Evolutionary conservation across 1,140 invertebrate genomes (phyloP).

Genomic region (Hestina assimilis): DNA sequence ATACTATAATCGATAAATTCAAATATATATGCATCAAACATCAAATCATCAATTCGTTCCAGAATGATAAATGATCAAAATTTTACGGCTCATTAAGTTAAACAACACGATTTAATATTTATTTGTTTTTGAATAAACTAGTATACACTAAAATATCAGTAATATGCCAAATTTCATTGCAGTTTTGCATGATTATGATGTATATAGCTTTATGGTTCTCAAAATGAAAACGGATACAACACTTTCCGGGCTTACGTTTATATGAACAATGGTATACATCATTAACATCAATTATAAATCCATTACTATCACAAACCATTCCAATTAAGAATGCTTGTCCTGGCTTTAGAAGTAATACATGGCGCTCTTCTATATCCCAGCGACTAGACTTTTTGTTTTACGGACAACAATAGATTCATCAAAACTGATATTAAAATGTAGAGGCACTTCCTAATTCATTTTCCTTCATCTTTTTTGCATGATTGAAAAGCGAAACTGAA

Average conservation of each 20-base stretch:
- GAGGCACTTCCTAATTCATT: constrained; percentile 86
- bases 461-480: too few relatives aligned
- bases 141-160: too few relatives aligned
- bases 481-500: too few relatives aligned
- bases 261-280: constrained; percentile 83
- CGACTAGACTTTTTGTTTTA: constrained; percentile 83
- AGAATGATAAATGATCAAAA: background rate
- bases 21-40: background rate
- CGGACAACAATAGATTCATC: constrained; percentile 84
- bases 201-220: constrained; percentile 84
- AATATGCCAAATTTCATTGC: too few relatives aligned
- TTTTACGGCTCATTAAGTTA: constrained; percentile 3
- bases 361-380: constrained; percentile 86
- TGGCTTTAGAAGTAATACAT: constrained; percentile 82
- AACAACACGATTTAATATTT: too few relatives aligned
- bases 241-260: constrained; percentile 83
- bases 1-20: background rate
- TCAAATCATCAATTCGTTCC: constrained; percentile 4
- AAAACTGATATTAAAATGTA: constrained; percentile 90
- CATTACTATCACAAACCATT: constrained; percentile 79
- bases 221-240: constrained; percentile 85
- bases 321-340: constrained; percentile 82
- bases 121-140: too few relatives aligned
- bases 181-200: too few relatives aligned
- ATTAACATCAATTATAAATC: constrained; percentile 84